These are phyloP conservation scores for Vidua macroura DNA, from an alignment of 2,113 vertebrate genomes.

Conservation along the genomic window DNA sequence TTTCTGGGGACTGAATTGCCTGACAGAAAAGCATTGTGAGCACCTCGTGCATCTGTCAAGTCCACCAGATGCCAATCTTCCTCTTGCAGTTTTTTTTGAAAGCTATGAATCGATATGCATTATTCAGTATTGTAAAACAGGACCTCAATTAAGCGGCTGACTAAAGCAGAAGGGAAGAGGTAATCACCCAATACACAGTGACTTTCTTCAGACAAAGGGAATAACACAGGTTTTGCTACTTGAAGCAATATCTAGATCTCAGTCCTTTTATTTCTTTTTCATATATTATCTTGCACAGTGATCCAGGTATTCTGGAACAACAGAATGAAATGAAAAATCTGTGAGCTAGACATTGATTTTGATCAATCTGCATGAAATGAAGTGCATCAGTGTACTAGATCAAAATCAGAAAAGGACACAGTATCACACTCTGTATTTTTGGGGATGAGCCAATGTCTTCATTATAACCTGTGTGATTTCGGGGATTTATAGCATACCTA, in stretches of 20 bases:
- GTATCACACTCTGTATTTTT: not conserved
- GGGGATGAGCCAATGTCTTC: not conserved
- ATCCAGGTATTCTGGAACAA: not conserved
- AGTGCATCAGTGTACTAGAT: not conserved
- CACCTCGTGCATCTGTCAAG: slow-evolving; percentile 26
- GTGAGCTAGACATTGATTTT: not conserved
- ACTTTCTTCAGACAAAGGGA: not conserved
- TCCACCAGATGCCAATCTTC: slow-evolving; percentile 57
- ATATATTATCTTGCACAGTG: not conserved
- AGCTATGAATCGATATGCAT: slow-evolving; percentile 23
- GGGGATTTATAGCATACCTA: not conserved
- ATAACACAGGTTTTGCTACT: not conserved
- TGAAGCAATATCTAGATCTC: not conserved
- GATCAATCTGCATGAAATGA: not conserved
- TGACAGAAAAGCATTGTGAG: slow-evolving; percentile 31
- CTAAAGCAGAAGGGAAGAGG: slow-evolving; percentile 15
- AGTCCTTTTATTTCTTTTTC: not conserved
- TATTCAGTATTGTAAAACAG: slow-evolving; percentile 15
- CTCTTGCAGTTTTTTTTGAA: not conserved
- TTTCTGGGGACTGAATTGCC: slow-evolving; percentile 43
- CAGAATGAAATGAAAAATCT: not conserved
- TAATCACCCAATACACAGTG: not conserved
- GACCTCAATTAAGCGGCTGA: not conserved
- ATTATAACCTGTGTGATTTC: not conserved
- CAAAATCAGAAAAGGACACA: not conserved